Base-by-base conservation (phyloP, 1,140 invertebrate genomes). In the Trigoniulus corallinus region DNA sequence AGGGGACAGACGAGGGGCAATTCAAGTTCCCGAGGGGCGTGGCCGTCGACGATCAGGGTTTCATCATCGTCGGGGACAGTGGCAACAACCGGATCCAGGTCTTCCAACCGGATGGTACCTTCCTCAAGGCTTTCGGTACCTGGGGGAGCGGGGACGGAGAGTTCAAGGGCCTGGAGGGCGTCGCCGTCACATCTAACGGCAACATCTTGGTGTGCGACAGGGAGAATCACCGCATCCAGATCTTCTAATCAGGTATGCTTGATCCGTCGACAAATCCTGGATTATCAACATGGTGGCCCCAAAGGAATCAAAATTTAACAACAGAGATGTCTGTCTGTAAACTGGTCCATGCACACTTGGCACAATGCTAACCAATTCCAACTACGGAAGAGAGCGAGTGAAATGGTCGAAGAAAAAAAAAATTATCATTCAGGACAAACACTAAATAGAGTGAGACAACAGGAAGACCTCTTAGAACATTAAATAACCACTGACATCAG, bases 51-150 rank as follows among this genome's bases (percentile, higher is more conserved):
- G 88, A 94, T 62, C 85, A 95, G 66, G 94, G 93, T 4, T 96
- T 91, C 71, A 93, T 98, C 60, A 78, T 93, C 54, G 92, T 99
- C 4, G 93, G 89, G 1, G 94, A 98, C 67, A 93, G 88, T 13
- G 95, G 95, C 18, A 98, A 98, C 72, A 98, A 98, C 67, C 78
- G 95, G 24, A 88, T 98, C 57, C 93, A 98, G 69, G 89, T 99
- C 55, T 98, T 98, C 75, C 84, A 84, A 61, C 82, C 88, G 1
- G 88, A 94, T 58, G 88, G 89, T 15, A 75, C 75, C 46, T 94
- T 92, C 69, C 70, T 93, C 39, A 75, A 79, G 57, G 79, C 84
- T 22, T 96, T 97, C 67, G 94, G 94, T n/a, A 81, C 80, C 52
- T 97, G 92, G 89, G 94, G 94, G 25, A 82, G 79, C 56, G 81